Base-by-base conservation (phyloP, 1,140 invertebrate species). In the Drosophila persimilis region DNA sequence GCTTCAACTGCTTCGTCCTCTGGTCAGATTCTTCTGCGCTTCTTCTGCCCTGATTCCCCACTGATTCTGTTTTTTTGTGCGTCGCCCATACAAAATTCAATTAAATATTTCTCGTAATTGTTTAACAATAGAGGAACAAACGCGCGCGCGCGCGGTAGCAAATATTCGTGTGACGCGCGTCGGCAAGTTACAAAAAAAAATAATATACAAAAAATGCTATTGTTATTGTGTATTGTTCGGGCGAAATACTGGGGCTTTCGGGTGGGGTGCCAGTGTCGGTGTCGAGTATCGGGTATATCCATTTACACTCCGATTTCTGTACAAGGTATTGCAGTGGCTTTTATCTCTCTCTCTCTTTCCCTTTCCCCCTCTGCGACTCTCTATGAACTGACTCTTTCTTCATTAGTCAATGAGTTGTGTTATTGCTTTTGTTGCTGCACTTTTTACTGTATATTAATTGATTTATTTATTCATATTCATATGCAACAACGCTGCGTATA, bases 41-140 rank as follows among this genome's bases (percentile, higher is more conserved):
- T 31, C 8, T 31, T 9, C 31, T 31, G 62, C 35, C 26, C 31
- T 52, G 15, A 35, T 39, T 52, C 7, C 29, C 7, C 29, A 31
- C 29, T 52, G 26, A 20, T 24, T 17, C 24, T 26, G 24, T 6
- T 26, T 26, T 26, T 26, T 5, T 26, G 4, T 26, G 5, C 24
- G 24, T 26, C 24, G 4, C 24, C 24, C 24, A 64, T 47, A 76
- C 44, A 80, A 73, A 80, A 77, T 81, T 85, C 81, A 85, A 85
- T 88, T 86, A 78, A 85, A 85, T 77, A 74, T 75, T 63, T 78
- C 73, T 78, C 73, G 61, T 85, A 85, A 85, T 85, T 78, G 81
- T 77, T 81, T 81, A 74, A 85, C 81, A 85, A 85, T 86, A 81
- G 81, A 48, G 61, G 59, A 81, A 65, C 65, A 57, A 70, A 70